These are phyloP conservation scores for Labeo rohita DNA, from an alignment of 2,113 vertebrate genomes.

Conservation along the genomic window DNA sequence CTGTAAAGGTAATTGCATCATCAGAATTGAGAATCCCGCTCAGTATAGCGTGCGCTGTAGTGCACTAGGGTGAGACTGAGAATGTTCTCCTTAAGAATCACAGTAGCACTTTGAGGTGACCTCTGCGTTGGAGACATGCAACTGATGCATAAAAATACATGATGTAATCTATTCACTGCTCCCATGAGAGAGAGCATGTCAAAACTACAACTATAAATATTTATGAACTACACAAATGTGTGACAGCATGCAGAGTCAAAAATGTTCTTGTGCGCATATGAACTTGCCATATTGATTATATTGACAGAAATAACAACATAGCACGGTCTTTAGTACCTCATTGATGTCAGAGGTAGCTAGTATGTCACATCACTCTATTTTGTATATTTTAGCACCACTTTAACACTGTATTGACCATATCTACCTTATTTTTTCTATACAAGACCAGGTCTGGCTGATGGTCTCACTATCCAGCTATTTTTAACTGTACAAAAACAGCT, in stretches of 20 bases:
- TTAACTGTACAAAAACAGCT: too few relatives aligned
- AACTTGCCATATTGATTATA: neutral
- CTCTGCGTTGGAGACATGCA: slow-evolving; percentile 52
- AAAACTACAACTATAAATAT: slow-evolving; percentile 57
- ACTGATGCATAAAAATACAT: slow-evolving; percentile 55
- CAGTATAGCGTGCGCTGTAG: neutral
- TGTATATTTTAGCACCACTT: neutral
- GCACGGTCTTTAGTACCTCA: neutral
- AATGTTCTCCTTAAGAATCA: slow-evolving; percentile 39
- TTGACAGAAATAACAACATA: neutral
- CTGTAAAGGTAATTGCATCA: slow-evolving; percentile 41
- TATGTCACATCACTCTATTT: neutral
- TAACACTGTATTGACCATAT: neutral
- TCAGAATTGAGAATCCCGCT: slow-evolving; percentile 8
- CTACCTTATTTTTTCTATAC: too few relatives aligned
- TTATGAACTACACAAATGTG: slow-evolving; percentile 39
- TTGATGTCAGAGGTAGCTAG: neutral
- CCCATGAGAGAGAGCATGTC: slow-evolving; percentile 38
- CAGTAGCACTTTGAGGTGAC: slow-evolving; percentile 61
- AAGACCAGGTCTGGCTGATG: too few relatives aligned
- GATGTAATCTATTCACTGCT: slow-evolving; percentile 56
- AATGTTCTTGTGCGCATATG: neutral
- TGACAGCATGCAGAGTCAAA: slow-evolving; percentile 2
- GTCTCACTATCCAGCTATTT: too few relatives aligned
- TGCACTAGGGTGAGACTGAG: neutral